These are phyloP conservation scores for Channa striata DNA, from an alignment of 2,797 vertebrate genomes.

Conservation along the genomic window DNA sequence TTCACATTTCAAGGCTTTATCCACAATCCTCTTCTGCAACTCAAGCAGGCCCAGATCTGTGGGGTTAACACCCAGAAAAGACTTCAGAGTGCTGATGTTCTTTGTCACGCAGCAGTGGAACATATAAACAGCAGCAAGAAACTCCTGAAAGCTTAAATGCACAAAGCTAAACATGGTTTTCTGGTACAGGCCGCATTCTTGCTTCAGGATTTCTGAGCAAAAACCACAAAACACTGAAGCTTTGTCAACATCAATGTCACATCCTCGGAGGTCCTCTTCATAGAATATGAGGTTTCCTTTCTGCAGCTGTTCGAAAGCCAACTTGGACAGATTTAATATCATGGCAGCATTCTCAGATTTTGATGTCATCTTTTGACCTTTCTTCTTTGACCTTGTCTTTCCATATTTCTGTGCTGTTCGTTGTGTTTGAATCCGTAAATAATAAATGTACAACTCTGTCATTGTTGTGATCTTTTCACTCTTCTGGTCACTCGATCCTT, in stretches of 20 bases:
- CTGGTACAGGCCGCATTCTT: slow-evolving; percentile 29
- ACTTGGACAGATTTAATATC: slow-evolving; percentile 22
- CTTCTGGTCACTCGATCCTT: slow-evolving; percentile 2
- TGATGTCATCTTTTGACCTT: background rate
- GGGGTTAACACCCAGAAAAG: slow-evolving; percentile 8
- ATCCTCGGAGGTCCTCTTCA: slow-evolving; percentile 37
- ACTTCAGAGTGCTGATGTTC: slow-evolving; percentile 14
- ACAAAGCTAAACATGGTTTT: slow-evolving; percentile 39
- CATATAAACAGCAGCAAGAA: slow-evolving; percentile 39
- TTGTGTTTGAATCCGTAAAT: slow-evolving; percentile 27
- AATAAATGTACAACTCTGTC: slow-evolving; percentile 42
- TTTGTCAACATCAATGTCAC: slow-evolving; percentile 18
- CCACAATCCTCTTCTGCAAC: slow-evolving; percentile 37
- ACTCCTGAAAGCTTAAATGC: slow-evolving; percentile 52
- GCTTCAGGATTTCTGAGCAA: slow-evolving; percentile 30
- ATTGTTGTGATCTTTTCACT: slow-evolving; percentile 21
- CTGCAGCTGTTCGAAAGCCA: slow-evolving; percentile 42
- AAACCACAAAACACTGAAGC: slow-evolving; percentile 36
- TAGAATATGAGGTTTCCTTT: slow-evolving; percentile 46
- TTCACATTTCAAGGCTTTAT: slow-evolving; percentile 32
- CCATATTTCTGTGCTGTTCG: slow-evolving; percentile 29
- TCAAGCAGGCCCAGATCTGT: slow-evolving; percentile 18
- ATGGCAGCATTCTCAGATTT: background rate
- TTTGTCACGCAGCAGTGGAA: slow-evolving; percentile 30
- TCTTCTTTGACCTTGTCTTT: background rate